phyloP scores from a whole-genome alignment of 1,140 invertebrate genomes.

The Plodia interpunctella region DNA sequence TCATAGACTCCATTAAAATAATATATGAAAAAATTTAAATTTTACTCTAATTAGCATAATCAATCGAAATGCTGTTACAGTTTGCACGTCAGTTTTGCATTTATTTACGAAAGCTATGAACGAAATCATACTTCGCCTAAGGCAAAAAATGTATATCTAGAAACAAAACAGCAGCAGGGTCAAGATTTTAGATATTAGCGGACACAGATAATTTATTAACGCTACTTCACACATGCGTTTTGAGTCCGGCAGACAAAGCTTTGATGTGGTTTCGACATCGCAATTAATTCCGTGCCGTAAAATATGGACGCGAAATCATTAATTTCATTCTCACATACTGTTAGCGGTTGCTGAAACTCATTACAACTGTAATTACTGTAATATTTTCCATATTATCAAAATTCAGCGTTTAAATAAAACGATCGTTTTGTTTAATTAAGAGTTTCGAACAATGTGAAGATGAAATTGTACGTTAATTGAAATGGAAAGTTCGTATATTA shows the following conservation, averaged over 20 bases:
- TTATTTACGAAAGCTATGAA: too few species aligned
- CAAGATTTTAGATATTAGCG: too few species aligned
- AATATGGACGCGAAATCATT: constrained; percentile 21
- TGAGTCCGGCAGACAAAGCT: not conserved
- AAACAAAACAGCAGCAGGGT: too few species aligned
- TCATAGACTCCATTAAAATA: too few species aligned
- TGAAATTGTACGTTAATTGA: constrained; percentile 1
- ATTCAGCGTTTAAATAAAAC: constrained; percentile 4
- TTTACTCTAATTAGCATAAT: too few species aligned
- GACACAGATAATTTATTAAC: constrained; percentile 4
- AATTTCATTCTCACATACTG: constrained; percentile 40
- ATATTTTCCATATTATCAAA: constrained; percentile 7
- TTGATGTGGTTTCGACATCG: constrained; percentile 13
- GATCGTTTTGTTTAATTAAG: not conserved
- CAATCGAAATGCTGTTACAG: too few species aligned
- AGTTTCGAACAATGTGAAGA: not conserved
- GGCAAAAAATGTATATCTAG: not conserved
- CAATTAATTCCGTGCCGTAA: constrained; percentile 10
- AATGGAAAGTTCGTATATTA: not conserved
- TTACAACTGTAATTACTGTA: constrained; percentile 19
- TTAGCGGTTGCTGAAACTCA: constrained; percentile 23
- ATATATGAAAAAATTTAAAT: too few species aligned
- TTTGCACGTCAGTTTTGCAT: too few species aligned
- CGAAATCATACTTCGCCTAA: too few species aligned
- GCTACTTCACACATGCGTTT: constrained; percentile 15